A percentile compares a stretch with the other conserved stretches of the same genome.
phyloP scores from a whole-genome alignment of 2,797 vertebrate species.

The Gila robusta region DNA sequence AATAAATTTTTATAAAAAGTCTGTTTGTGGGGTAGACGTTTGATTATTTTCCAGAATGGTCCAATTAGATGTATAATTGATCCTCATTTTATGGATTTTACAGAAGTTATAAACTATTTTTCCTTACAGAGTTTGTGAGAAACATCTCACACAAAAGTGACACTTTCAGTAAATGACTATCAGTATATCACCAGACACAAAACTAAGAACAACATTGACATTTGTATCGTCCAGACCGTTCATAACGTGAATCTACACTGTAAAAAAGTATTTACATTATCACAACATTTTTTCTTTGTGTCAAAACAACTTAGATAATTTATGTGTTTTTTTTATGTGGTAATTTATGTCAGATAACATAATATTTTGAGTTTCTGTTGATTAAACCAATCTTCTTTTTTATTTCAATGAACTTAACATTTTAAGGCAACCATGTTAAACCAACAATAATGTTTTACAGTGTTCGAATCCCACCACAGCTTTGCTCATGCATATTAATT shows the following conservation, averaged over 20 bases:
- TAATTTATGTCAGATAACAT: too few species aligned
- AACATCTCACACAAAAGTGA: not conserved
- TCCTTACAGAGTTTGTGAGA: not conserved
- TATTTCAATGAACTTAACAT: too few species aligned
- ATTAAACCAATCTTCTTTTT: too few species aligned
- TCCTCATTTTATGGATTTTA: not conserved
- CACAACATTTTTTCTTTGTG: too few species aligned
- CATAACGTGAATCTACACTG: not conserved
- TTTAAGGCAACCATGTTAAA: too few species aligned
- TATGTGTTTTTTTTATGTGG: too few species aligned
- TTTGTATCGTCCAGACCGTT: not conserved
- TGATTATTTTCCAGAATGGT: not conserved
- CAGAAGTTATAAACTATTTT: not conserved
- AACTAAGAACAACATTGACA: not conserved
- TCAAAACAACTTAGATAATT: too few species aligned
- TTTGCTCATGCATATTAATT: slow-evolving; percentile 4
- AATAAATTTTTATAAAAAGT: slow-evolving; percentile 65
- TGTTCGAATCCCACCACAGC: too few species aligned
- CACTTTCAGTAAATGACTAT: not conserved
- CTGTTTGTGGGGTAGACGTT: not conserved
- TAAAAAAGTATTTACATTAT: too few species aligned
- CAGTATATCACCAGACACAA: not conserved
- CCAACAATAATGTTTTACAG: too few species aligned
- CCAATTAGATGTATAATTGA: not conserved
- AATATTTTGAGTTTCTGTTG: too few species aligned